Base-by-base conservation (phyloP, 2,888 invertebrate genomes). In the Meandrusa payeni region DNA sequence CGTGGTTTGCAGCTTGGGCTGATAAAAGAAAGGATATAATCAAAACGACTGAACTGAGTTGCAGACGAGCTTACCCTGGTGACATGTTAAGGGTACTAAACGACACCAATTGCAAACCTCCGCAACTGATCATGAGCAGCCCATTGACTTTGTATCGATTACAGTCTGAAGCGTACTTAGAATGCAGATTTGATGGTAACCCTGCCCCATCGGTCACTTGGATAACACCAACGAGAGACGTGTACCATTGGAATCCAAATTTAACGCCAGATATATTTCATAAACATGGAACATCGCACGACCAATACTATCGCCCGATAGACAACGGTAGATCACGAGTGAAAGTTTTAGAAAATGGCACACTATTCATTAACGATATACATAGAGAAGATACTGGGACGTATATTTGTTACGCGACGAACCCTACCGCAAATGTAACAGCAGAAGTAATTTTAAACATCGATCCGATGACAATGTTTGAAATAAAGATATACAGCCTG, bases 321-420 rank as follows among this genome's bases (percentile, higher is more conserved):
- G 85, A 88, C 64, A 61, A 87, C 69, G 68, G 76, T 5, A 75
- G 76, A 49, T 90, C 89, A 0, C 80, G 94, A 53, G 89, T 95
- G 45, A 83, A 88, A 50, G 78, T 96, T 22, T 87, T 93, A 31
- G 91, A 93, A 13, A 94, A 96, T 67, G 97, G 97, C 11, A 93
- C 94, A 9, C 82, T 97, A 42, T 90, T 91, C 56, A 93, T 97
- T 50, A 87, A 86, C 43, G 89, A 91, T 54, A 89, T 94, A 45
- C 91, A 92, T 24, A 90, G 94, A 54, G 91, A 93, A 64, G 96
- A 97, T 79, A 93, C 94, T 57, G 97, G 97, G 38, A 85, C 91
- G 15, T 98, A 97, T 82, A 90, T 92, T 48, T 98, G 97, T 71
- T 92, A 93, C 66, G 97, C 95, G 26, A 91, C 93, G 60, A 97